phyloP scores from a whole-genome alignment of 2,797 vertebrate species.

The Numenius phaeopus region DNA sequence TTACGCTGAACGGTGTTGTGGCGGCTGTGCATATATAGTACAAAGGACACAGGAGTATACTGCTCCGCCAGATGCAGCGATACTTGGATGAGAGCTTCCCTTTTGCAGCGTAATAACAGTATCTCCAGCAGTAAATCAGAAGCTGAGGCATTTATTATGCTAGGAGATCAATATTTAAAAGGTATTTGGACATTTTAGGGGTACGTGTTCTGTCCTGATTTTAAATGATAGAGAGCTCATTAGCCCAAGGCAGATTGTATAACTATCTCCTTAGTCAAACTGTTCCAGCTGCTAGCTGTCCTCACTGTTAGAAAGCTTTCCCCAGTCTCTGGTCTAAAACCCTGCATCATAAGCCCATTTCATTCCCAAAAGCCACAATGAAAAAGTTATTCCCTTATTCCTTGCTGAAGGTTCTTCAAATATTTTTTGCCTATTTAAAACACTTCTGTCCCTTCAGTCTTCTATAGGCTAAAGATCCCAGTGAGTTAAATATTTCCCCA shows the following conservation, averaged over 20 bases:
- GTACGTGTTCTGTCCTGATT: not conserved
- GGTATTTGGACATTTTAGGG: not conserved
- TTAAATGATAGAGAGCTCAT: not conserved
- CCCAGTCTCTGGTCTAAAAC: not conserved
- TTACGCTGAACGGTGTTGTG: not conserved
- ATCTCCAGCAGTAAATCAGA: not conserved
- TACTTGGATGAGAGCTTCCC: not conserved
- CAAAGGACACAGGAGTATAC: not conserved
- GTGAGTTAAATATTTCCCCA: not conserved
- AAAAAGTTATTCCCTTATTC: not conserved
- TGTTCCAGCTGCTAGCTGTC: not conserved
- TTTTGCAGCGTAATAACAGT: not conserved
- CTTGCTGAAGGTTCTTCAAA: not conserved
- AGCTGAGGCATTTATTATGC: not conserved
- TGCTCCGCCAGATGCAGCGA: not conserved
- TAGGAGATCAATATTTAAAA: not conserved
- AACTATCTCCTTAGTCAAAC: not conserved
- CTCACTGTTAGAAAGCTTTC: not conserved
- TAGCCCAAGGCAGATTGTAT: not conserved
- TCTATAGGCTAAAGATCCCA: not conserved
- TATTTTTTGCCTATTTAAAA: not conserved
- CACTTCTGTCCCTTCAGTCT: not conserved
- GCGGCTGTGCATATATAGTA: not conserved
- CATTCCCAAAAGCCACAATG: not conserved
- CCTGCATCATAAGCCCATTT: not conserved